Evolutionary conservation across 2,797 vertebrate genomes (phyloP).

Genomic region (Eremophila alpestris): DNA sequence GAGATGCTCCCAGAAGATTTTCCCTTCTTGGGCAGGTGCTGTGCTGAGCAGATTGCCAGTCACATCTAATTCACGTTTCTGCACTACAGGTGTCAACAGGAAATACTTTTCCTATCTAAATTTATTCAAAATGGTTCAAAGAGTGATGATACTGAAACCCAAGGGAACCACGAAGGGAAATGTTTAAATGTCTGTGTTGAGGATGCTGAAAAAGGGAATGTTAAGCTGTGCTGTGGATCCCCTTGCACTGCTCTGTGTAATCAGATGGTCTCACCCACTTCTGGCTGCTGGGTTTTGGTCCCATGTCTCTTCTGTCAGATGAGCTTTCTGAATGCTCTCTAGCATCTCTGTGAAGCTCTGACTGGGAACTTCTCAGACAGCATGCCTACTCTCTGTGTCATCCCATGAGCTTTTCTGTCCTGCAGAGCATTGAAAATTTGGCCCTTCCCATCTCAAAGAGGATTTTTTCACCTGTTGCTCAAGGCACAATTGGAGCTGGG

Average conservation of each 20-base stretch:
- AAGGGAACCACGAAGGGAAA: neutral
- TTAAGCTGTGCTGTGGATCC: neutral
- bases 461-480: neutral
- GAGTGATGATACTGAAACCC: neutral
- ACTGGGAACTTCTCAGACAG: neutral
- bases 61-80: neutral
- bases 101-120: neutral
- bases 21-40: neutral
- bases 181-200: neutral
- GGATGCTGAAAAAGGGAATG: neutral
- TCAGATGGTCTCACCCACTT: accelerated
- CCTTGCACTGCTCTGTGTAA: neutral
- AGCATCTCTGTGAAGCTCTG: neutral
- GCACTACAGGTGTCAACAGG: neutral
- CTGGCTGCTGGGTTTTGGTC: neutral
- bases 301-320: neutral
- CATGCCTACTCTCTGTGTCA: neutral
- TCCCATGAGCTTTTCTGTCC: neutral
- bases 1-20: neutral
- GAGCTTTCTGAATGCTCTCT: neutral
- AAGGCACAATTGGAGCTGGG: neutral
- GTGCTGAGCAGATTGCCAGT: neutral
- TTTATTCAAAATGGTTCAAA: neutral
- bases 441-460: neutral
- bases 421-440: conserved; percentile 5